These are phyloP conservation scores for human (Homo sapiens) DNA, from an alignment of 2,113 vertebrate genomes.

Conservation along the genomic window GRCh38 chr2:43522501-43523000, in stretches of 20 bases:
- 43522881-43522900: no score
- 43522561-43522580: constrained; percentile 3
- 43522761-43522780: background rate
- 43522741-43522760: background rate
- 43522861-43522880: background rate
- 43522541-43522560: background rate
- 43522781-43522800: background rate
- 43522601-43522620: constrained; percentile 16
- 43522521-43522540: background rate
- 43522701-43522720: background rate
- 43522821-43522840: background rate
- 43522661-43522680: background rate
- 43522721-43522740: constrained; percentile 28
- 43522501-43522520: constrained; percentile 36
- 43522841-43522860: background rate
- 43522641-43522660: constrained; percentile 8
- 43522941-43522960: background rate
- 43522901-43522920: no score
- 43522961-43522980: background rate
- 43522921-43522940: background rate
- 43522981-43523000: constrained; percentile 35
- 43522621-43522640: background rate
- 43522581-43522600: background rate
- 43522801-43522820: background rate
- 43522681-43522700: background rate